Percentiles rank a stretch among this genome's conserved stretches.
phyloP scores from a whole-genome alignment of 2,797 vertebrate genomes.

The Myoxocephalus aenaeus region DNA sequence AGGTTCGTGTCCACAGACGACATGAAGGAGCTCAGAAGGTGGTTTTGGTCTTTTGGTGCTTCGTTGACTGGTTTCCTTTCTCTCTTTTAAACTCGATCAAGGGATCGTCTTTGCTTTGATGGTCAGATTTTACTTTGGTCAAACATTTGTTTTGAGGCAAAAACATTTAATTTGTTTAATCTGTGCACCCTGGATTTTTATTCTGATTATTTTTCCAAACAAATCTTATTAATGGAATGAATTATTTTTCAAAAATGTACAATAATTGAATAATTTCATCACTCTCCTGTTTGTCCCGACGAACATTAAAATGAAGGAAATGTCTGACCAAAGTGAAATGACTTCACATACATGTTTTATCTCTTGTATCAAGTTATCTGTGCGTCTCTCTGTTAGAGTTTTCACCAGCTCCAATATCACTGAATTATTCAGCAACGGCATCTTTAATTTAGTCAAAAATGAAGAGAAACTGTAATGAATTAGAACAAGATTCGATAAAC shows the following conservation, averaged over 20 bases:
- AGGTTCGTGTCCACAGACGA: background rate
- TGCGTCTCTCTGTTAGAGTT: slow-evolving; percentile 3
- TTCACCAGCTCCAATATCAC: background rate
- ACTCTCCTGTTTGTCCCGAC: background rate
- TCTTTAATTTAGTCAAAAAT: slow-evolving; percentile 27
- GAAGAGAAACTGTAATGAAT: slow-evolving; percentile 21
- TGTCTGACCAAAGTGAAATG: slow-evolving; percentile 37
- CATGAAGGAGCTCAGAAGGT: slow-evolving; percentile 4
- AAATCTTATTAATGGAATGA: background rate
- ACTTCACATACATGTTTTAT: background rate
- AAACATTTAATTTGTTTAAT: background rate
- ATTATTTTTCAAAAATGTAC: too few species aligned
- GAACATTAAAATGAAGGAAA: slow-evolving; percentile 9
- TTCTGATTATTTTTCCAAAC: background rate
- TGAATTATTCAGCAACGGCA: slow-evolving; percentile 32
- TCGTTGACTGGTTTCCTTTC: background rate
- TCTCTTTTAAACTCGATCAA: slow-evolving; percentile 2
- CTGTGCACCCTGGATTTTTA: background rate
- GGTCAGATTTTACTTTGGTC: slow-evolving; percentile 32
- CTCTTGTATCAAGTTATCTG: background rate
- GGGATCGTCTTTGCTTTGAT: slow-evolving; percentile 4
- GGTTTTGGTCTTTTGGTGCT: background rate
- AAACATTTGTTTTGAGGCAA: background rate
- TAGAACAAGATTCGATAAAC: slow-evolving; percentile 21
- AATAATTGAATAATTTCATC: background rate